Evolutionary conservation across 37 sponge, comb jelly and placozoan species (phyloP), one percentile per base, ranked within the genome.

Genomic region (Amphimedon queenslandica): DNA sequence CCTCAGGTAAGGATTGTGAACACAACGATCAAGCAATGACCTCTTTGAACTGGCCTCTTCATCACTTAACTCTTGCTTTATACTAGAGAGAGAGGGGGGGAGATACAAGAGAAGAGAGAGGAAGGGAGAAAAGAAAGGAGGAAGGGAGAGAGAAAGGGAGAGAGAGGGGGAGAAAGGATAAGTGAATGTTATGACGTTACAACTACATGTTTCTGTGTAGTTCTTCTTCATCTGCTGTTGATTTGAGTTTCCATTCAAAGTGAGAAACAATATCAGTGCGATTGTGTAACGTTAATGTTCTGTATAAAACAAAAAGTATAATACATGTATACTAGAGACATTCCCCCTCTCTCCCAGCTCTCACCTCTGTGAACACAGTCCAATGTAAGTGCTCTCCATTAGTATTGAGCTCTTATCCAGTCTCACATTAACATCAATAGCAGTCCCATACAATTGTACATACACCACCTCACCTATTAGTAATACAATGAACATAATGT

Each of bases 211-310:
- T 70, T 75, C 77, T 91, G 56, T 86, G 85, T 21, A 73, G 53
- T 34, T 88, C 69, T 42, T 98, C 99, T 35, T 92, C 92, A 4
- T 13, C n/a, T 28, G 65, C 85, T 40, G 80, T 88, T 57, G 87
- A 73, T 57, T 81, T 84, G 4, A 87, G 74, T 42, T 98, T 98
- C 99, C 99, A 98, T 67, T 89, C 78, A 70, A 75, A 98, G 47
- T 79, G 89, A 5, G 83, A 95, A n/a, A 92, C 74, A 36, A 98
- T 87, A 60, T 94, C 78, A 87, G 94, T 92, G 36, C 93, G 63
- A 66, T 98, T 98, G 63, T 79, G 82, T 10, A 98, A 82, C 37
- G 73, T 70, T 11, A 96, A 68, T 40, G 80, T 75, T 61, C 92
- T 91, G 36, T 24, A 8, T 35, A 24, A 51, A 28, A 29, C 33